phyloP scores from a whole-genome alignment of 1,140 invertebrate species.

The Drosophila lini region DNA sequence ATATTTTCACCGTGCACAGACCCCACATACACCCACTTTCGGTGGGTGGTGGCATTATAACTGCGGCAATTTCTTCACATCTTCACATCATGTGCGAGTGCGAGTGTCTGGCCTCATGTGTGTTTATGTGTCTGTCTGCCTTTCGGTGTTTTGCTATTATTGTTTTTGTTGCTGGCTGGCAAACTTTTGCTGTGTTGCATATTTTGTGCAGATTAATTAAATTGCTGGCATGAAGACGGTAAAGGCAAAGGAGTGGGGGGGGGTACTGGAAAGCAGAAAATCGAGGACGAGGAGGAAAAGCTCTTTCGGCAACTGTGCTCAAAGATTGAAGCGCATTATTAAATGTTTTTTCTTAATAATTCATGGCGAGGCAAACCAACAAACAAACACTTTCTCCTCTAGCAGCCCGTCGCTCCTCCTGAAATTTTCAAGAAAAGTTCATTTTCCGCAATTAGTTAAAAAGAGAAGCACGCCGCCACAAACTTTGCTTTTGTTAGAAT shows the following conservation, averaged over 20 bases:
- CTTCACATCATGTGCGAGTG: slow-evolving; percentile 29
- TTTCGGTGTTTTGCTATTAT: slow-evolving; percentile 21
- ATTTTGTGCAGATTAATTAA: slow-evolving; percentile 82
- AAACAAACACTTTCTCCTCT: slow-evolving; percentile 25
- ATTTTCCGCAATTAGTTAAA: slow-evolving; percentile 49
- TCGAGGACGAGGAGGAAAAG: neutral
- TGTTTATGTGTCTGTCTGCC: slow-evolving; percentile 33
- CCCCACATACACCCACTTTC: slow-evolving; percentile 21
- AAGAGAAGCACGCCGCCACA: slow-evolving; percentile 7
- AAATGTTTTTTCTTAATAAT: slow-evolving; percentile 58
- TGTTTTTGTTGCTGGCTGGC: slow-evolving; percentile 43
- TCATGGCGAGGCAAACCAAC: slow-evolving; percentile 26
- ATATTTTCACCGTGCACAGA: slow-evolving; percentile 4
- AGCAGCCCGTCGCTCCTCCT: neutral
- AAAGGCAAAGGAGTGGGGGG: slow-evolving; percentile 17
- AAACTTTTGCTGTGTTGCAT: slow-evolving; percentile 79
- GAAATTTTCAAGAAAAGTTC: slow-evolving; percentile 20
- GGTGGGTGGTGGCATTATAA: slow-evolving; percentile 69
- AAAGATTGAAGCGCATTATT: slow-evolving; percentile 60
- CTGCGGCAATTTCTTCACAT: slow-evolving; percentile 54
- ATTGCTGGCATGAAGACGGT: slow-evolving; percentile 68
- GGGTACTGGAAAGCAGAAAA: neutral
- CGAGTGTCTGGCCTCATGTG: slow-evolving; percentile 14
- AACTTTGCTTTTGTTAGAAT: slow-evolving; percentile 27
- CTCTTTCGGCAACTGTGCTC: slow-evolving; percentile 38